Conservation (phyloP, 2,113 vertebrate genomes). For the Alosa alosa region DNA sequence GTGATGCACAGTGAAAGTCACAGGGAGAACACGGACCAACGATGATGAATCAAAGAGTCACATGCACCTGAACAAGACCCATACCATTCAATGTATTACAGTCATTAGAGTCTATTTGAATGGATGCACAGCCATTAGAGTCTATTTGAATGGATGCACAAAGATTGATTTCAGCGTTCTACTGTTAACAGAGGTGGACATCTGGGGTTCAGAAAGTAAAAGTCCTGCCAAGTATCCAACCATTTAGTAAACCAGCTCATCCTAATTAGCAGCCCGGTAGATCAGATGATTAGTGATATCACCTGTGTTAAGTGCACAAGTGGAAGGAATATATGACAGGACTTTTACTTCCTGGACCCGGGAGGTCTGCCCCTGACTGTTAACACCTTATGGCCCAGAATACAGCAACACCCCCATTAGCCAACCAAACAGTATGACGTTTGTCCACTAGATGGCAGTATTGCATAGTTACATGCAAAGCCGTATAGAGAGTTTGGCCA, state of each 20-base stretch:
- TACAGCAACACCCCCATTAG: background rate
- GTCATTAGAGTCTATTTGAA: background rate
- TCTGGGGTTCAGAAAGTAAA: no score
- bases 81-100: background rate
- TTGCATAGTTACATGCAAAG: background rate
- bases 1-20: background rate
- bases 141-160: background rate
- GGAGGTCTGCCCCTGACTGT: no score
- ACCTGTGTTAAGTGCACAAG: no score
- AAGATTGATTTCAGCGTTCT: background rate
- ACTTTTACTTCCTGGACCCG: no score
- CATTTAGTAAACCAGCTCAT: no score
- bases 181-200: background rate
- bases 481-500: no score
- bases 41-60: background rate
- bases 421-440: background rate
- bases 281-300: no score
- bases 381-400: background rate
- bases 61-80: background rate
- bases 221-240: no score
- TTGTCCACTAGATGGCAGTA: slow-evolving; percentile 4
- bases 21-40: no score
- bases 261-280: no score
- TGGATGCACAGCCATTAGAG: background rate
- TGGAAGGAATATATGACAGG: no score